Conservation (phyloP, 2,888 invertebrate species). For the Clistopyga incitator region DNA sequence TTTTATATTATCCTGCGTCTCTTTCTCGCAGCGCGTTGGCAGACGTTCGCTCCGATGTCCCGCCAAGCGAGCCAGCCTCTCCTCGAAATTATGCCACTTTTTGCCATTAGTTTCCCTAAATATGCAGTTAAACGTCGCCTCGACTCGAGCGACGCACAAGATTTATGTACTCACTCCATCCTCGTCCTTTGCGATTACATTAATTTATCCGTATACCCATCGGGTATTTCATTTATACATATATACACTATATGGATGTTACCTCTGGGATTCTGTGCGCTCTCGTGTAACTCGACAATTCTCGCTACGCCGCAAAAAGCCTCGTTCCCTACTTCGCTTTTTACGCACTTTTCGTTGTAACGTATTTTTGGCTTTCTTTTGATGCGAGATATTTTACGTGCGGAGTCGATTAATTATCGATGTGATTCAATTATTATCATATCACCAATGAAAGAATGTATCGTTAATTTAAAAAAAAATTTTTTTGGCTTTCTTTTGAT, state of each 20-base stretch:
- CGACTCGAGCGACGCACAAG: slow-evolving; percentile 53
- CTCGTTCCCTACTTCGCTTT: slow-evolving; percentile 23
- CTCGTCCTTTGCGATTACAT: slow-evolving; percentile 58
- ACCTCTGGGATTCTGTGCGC: slow-evolving; percentile 20
- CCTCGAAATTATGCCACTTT: slow-evolving; percentile 76
- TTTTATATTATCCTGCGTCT: slow-evolving; percentile 12
- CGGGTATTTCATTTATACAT: slow-evolving; percentile 41
- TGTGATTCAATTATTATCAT: not conserved
- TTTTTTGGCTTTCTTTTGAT: no score
- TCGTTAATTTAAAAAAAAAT: no score
- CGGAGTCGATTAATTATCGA: not conserved
- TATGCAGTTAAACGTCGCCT: slow-evolving; percentile 69
- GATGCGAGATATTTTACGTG: not conserved
- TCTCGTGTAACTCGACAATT: slow-evolving; percentile 61
- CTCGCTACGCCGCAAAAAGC: slow-evolving; percentile 38
- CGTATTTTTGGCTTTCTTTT: no score
- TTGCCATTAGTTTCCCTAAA: slow-evolving; percentile 81
- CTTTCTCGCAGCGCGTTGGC: slow-evolving; percentile 24
- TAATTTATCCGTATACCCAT: slow-evolving; percentile 44
- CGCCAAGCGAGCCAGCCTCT: slow-evolving; percentile 70
- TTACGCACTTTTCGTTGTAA: not conserved
- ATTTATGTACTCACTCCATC: slow-evolving; percentile 66
- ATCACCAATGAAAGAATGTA: no score
- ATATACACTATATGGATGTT: not conserved
- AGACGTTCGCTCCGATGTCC: slow-evolving; percentile 56